Evolutionary conservation across 2,888 invertebrate genomes (phyloP), one percentile per base, ranked within the genome.

Genomic region (Rotaria macrura): DNA sequence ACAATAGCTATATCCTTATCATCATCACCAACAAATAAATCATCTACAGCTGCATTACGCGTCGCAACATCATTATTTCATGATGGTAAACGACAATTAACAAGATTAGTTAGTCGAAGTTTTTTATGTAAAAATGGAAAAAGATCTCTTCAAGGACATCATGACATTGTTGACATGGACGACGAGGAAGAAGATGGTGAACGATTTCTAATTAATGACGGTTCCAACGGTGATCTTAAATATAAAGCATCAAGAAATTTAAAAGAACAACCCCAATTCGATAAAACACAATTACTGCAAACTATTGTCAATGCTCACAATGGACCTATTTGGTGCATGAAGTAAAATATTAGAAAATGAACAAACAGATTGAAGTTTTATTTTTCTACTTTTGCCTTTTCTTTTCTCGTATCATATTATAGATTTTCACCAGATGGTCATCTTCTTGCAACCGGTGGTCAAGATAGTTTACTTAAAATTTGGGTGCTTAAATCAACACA

Each of bases 251-350:
- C 96, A 1, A 95, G 95, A 89, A 95, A 95, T 86, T 96, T 97
- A 91, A 97, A 97, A 90, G 97, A 97, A 0, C 97, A 97, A 0
- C 96, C 95, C 90, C 97, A 99, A 91, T 98, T 98, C 91, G 95
- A 96, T 84, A 94, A 94, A 88, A 92, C 97, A 43, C 94, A 95
- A 89, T 95, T 96, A 88, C 95, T 97, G 0, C 93, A 93, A 88
- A 96, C 95, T 89, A 92, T 96, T 88, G 94, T 93, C 87, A 94
- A 94, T 2, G 95, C 94, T 86, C 96, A 97, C 91, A 17, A 49
- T 84, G 49, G 52, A 14, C 52, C 54, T n/a, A 84, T 84, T n/a
- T 84, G 84, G 84, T 84, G 84, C 34, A 84, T 84, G 84, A 47
- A 34, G 65, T 65, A 40, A n/a, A n/a, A n/a, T n/a, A n/a, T n/a